Evolutionary conservation across 2,888 invertebrate genomes (phyloP), one percentile per base, ranked within the genome.

Genomic region (Doris montereyensis): DNA sequence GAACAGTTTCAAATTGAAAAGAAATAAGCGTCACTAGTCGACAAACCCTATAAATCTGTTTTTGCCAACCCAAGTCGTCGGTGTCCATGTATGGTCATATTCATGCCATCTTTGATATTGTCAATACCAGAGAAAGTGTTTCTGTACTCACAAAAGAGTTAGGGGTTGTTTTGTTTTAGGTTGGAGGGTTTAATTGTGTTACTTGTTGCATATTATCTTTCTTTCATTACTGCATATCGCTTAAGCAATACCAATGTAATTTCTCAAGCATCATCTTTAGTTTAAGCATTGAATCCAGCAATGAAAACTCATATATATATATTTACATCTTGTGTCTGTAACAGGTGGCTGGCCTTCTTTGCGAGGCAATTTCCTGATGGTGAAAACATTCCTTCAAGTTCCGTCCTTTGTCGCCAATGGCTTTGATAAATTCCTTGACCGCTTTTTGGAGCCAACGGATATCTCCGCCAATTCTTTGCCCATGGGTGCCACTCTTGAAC

Each of bases 401-500:
- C 93, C 93, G 2, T 82, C 86, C 30, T 87, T 89, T 81, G 71
- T 93, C 13, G 91, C 91, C 1, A 84, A 86, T 21, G 34, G 89
- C 41, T 88, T 87, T 78, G 85, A 89, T 81, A 82, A 86, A 17
- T 87, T 90, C 17, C 81, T 93, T n/a, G 93, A 92, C 1, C 88
- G 91, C 84, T 81, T 92, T 30, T 83, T 93, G 58, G 86, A 89
- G 28, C 92, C 92, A 2, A 85, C 90, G 1, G 88, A 91, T 28
- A 92, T 92, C 1, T 87, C 88, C 35, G 88, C 90, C 34, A 85
- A 82, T n/a, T 71, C 88, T 17, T 75, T 84, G 10, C 92, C 91
- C 17, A 92, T 92, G 87, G 93, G 93, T 21, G 93, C 93, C 10
- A 93, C 93, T 1, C 84, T 93, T 72, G 93, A 93, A 84, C 87